Evolutionary conservation across 2,797 vertebrate species (phyloP), one percentile per base, ranked within the genome.

Genomic region (Clamator glandarius): DNA sequence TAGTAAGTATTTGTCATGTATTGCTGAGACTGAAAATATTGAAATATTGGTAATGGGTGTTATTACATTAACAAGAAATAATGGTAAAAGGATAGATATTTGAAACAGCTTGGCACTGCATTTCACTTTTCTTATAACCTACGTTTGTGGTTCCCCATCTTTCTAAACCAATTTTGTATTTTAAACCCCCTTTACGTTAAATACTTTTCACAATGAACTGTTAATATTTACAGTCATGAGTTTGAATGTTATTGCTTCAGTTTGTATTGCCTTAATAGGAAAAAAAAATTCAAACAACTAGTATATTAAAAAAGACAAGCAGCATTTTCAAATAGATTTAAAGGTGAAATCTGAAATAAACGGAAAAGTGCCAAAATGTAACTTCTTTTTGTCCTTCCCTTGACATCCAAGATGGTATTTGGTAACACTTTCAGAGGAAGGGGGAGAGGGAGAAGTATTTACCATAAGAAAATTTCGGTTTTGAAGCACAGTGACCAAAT

Each of bases 401-500:
- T 73, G 58, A 58, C 8, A 35, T 36, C 39, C 59, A 66, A 70
- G 64, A 51, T 24, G n/a, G 6, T 46, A 48, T 35, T 51, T 75
- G 75, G 17, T 46, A 72, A 58, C 31, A 6, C 4, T 66, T 70
- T 1, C 1, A 10, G 44, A 21, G 44, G 15, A 8, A 6, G 23
- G 35, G 18, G 11, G 3, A 35, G 11, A 3, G 8, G 8, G 8
- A 1, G 20, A 5, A 1, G 0, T 39, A 36, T 83, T 76, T 87
- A 8, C 51, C 31, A 9, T 41, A 41, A 26, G 58, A 91, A 51
- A 81, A 68, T 59, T 76, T 35, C 31, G 35, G 39, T 48, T 63
- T n/a, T 68, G 35, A 85, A 89, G 24, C 31, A 80, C 36, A 64
- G 5, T 15, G 39, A 57, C 41, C 24, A 89, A 20, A 55, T 33